Conservation (phyloP, 2,113 vertebrate species). For the Athene noctua region DNA sequence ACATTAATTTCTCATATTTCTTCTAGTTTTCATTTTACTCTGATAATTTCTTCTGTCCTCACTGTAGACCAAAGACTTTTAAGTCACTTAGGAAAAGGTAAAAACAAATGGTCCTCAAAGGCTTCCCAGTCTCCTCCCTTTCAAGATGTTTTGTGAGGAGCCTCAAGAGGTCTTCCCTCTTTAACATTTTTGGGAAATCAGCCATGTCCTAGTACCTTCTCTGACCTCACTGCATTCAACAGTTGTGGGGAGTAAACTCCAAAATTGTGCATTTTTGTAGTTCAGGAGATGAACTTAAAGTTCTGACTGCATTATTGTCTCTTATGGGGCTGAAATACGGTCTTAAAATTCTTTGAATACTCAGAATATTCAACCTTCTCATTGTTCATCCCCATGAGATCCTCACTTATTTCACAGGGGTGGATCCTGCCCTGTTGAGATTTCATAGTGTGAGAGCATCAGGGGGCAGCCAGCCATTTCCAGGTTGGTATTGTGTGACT, state of each 20-base stretch:
- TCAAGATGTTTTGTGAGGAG: not conserved
- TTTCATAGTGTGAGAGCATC: not conserved
- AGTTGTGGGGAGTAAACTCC: not conserved
- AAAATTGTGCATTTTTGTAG: not conserved
- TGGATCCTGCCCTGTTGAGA: not conserved
- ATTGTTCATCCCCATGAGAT: not conserved
- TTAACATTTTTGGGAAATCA: not conserved
- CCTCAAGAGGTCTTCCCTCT: not conserved
- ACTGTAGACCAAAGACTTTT: not conserved
- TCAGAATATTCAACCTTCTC: not conserved
- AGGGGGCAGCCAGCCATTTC: not conserved
- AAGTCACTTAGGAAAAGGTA: not conserved
- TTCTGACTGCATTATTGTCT: not conserved
- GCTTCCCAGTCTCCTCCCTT: not conserved
- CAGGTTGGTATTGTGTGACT: not conserved
- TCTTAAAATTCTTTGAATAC: not conserved
- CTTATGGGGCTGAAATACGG: rapidly evolving
- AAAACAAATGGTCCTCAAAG: not conserved
- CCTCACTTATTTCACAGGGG: not conserved
- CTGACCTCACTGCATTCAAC: not conserved
- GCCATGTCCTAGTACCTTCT: not conserved
- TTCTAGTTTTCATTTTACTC: not conserved
- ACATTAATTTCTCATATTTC: not conserved
- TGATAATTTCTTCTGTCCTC: not conserved
- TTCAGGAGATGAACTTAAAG: not conserved